Evolutionary conservation across 2,888 invertebrate species (phyloP).

Genomic region (Eurois occulta): DNA sequence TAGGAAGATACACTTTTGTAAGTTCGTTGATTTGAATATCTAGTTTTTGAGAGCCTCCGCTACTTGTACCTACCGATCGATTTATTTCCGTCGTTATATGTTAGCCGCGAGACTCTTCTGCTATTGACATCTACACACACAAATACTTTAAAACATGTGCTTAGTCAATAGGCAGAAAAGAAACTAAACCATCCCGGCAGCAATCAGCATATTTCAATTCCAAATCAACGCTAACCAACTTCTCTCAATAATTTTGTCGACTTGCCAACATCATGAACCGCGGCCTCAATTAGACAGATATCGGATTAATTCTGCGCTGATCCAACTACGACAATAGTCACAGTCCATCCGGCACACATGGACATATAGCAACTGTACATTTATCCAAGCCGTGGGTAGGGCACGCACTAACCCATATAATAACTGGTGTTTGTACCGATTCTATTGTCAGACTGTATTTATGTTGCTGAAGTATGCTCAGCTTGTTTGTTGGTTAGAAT

Average conservation of each 20-base stretch:
- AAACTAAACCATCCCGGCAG: background rate
- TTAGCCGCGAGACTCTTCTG: background rate
- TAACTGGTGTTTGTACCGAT: slow-evolving; percentile 53
- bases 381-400: slow-evolving; percentile 39
- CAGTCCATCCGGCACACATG: slow-evolving; percentile 52
- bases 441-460: slow-evolving; percentile 52
- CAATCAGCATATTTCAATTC: background rate
- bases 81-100: no score
- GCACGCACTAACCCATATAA: slow-evolving; percentile 56
- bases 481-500: slow-evolving; percentile 34
- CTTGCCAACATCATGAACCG: slow-evolving; percentile 33
- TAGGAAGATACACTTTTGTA: slow-evolving; percentile 24
- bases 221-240: slow-evolving; percentile 7
- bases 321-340: slow-evolving; percentile 31
- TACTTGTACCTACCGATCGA: background rate
- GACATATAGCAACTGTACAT: slow-evolving; percentile 52
- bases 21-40: slow-evolving; percentile 11
- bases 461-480: slow-evolving; percentile 44
- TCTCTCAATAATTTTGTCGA: slow-evolving; percentile 7
- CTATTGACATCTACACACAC: background rate
- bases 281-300: slow-evolving; percentile 47
- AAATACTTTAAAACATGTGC: background rate
- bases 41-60: background rate
- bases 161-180: background rate
- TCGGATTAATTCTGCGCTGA: slow-evolving; percentile 38